Base-by-base conservation (phyloP, 2,113 vertebrate genomes). In the Colaptes auratus region DNA sequence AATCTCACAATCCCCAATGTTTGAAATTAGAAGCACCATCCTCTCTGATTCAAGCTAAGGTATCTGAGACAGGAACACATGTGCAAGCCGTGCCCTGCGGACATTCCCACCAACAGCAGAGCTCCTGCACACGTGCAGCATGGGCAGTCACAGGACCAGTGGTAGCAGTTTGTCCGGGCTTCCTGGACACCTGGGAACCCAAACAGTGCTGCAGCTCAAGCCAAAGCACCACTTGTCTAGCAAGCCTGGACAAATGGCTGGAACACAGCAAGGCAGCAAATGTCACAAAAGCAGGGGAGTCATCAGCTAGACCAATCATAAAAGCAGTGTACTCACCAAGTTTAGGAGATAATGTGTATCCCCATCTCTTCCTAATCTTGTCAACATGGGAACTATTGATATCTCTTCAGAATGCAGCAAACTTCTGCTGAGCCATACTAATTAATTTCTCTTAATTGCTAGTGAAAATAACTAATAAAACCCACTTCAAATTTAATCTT, bases 351-450 rank as follows among this genome's bases (percentile, higher is more conserved):
- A 63, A 53, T 20, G 12, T 52, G 31, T 63, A 48, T 63, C 39
- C 56, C 61, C 72, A 53, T 71, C 60, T 35, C 33, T 73, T 85
- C 48, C 60, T 13, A 2, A 88, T 70, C 75, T 7, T 7, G 8
- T 67, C 76, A 89, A 70, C 36, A 58, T 0, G 0, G 30, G 53
- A 86, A 86, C 48, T 65, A 88, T 72, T n/a, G 53, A 16, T 28
- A 39, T 19, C 24, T 87, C 60, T 91, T 77, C 67, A 82, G 25
- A 69, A 58, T 88, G 36, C 65, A 89, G 72, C 17, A 92, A 96
- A 93, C 25, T 91, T 74, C 63, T 85, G 67, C 75, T 86, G 28
- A 89, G 69, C 4, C 58, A 95, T 44, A 73, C 88, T 88, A 67
- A 77, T 9, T 17, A 24, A 1, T 24, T 65, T 71, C 64, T 89